These are phyloP conservation scores for Campoplex nolae DNA, from an alignment of 2,888 invertebrate species.

Conservation along the genomic window DNA sequence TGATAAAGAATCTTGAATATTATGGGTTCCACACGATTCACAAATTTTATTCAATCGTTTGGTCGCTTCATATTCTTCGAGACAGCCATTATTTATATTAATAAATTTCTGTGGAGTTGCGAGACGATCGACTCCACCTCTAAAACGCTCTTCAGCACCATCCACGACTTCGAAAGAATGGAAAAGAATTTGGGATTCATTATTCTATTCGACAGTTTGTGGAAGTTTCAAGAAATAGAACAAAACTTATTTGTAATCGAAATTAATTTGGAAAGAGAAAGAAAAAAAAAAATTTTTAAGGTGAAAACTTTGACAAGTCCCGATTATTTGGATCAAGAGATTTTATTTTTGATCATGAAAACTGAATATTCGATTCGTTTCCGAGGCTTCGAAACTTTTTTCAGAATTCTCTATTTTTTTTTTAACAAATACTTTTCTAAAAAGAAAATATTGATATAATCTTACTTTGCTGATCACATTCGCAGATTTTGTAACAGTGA, in stretches of 20 bases:
- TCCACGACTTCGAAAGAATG: conserved; percentile 11
- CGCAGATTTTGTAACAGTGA: conserved; percentile 27
- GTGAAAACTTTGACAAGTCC: no score
- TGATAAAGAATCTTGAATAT: background rate
- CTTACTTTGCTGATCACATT: conserved; percentile 21
- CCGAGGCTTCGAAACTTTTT: background rate
- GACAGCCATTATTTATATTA: background rate
- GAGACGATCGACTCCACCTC: conserved; percentile 43
- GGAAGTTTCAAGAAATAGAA: background rate
- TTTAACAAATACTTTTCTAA: background rate
- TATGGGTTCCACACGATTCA: background rate
- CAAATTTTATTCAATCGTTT: background rate
- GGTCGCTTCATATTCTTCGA: background rate
- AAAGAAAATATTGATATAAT: background rate
- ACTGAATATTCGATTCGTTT: background rate
- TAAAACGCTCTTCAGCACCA: conserved; percentile 33
- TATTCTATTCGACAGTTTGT: background rate
- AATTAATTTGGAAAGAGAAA: background rate
- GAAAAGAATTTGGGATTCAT: background rate
- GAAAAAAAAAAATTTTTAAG: no score
- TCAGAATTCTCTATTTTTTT: background rate
- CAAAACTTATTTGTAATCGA: background rate
- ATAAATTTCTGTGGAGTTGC: background rate
- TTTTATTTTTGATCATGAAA: background rate
- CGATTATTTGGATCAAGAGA: no score